Evolutionary conservation across 2,797 vertebrate species (phyloP), one percentile per base, ranked within the genome.

Genomic region (Tachyglossus aculeatus): DNA sequence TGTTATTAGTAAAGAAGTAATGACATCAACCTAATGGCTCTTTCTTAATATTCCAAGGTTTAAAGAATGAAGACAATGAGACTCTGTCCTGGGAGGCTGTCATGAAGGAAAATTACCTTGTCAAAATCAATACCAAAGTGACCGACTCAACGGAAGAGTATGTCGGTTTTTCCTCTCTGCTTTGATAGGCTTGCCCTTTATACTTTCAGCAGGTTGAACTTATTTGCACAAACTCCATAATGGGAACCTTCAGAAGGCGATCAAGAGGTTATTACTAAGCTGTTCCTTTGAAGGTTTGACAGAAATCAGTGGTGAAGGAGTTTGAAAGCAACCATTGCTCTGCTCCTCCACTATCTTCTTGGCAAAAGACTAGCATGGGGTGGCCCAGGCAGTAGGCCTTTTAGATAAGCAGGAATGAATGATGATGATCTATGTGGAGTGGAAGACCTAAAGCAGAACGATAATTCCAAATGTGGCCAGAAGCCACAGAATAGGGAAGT

Each of bases 81-180:
- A 94, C 90, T 24, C 74, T 94, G 84, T 88, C 93, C 0, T 94
- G 93, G 93, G 93, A 94, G 74, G 91, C 93, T 12, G 92, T 94
- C 81, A 94, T 94, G 93, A 94, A 94, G 71, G 93, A 94, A 76
- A 94, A 94, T 63, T 94, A 94, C 67, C 92, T 94, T 0, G 92
- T 94, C 73, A 93, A 91, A 91, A 81, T 89, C 72, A 91, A 90
- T 81, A 92, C 87, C 5, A 93, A 92, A 58, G 81, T 87, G 67
- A 87, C 44, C 0, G 92, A 93, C 64, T 74, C 79, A 9, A 84
- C 90, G 9, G 92, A 93, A 69, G 92, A 91, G 92, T 92, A 92
- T 0, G 88, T 85, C 63, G 50, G 3, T 19, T 1, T 58, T 22
- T 27, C 36, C 14, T 67, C 44, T 74, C 58, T 29, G n/a, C n/a